These are phyloP conservation scores for Cossypha polioptera DNA, from an alignment of 2,797 vertebrate species.

Conservation along the genomic window DNA sequence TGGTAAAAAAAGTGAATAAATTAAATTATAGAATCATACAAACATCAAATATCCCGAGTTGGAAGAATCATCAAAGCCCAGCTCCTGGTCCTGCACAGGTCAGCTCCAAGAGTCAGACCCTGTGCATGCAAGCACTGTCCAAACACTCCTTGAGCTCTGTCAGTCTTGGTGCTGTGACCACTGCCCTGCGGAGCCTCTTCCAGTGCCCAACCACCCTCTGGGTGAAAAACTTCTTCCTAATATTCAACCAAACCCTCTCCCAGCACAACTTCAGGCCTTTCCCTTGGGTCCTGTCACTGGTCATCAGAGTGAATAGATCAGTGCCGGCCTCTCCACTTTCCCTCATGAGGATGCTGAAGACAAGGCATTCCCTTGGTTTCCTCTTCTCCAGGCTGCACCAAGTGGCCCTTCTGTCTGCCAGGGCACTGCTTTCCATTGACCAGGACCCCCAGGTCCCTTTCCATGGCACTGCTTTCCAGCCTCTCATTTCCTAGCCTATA, in stretches of 20 bases:
- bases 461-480: background rate
- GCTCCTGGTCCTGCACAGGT: background rate
- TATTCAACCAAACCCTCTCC: background rate
- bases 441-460: background rate
- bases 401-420: background rate
- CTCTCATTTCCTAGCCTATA: background rate
- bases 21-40: background rate
- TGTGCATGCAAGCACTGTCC: background rate
- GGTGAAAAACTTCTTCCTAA: background rate
- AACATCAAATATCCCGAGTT: background rate
- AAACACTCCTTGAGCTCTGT: background rate
- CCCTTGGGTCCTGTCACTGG: background rate
- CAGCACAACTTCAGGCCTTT: background rate
- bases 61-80: background rate
- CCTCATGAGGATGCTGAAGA: background rate
- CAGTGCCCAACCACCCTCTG: background rate
- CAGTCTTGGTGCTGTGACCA: background rate
- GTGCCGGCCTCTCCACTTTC: background rate
- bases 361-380: background rate
- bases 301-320: background rate
- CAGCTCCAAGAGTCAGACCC: background rate
- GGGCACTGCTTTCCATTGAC: background rate
- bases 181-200: background rate
- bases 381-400: background rate
- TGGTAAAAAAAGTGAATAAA: background rate